These are phyloP conservation scores for Silurus glanis DNA, from an alignment of 2,113 vertebrate species.

Conservation along the genomic window DNA sequence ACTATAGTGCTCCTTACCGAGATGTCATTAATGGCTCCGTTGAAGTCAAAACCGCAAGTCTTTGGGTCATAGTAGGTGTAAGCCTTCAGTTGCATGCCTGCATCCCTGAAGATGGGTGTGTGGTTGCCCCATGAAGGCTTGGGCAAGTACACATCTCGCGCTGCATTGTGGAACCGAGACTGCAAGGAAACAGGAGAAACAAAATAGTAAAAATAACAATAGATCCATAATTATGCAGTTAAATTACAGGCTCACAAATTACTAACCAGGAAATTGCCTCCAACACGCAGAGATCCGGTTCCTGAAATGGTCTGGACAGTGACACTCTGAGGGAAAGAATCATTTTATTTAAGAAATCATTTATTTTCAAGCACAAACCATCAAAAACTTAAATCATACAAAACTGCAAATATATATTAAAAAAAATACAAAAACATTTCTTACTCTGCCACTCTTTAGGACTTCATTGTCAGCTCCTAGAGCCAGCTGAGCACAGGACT, in stretches of 20 bases:
- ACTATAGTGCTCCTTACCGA: conserved; percentile 76
- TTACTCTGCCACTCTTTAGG: conserved; percentile 87
- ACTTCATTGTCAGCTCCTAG: conserved; percentile 79
- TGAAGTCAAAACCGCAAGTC: conserved; percentile 92
- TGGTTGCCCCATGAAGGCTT: conserved; percentile 98
- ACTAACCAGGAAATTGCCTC: conserved; percentile 91
- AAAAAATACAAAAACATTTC: conserved; percentile 43
- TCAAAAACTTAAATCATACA: background rate
- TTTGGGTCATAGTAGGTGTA: conserved; percentile 94
- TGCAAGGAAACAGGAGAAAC: conserved; percentile 55
- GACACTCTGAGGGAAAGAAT: conserved; percentile 74
- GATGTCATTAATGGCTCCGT: conserved; percentile 91
- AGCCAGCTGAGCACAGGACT: conserved; percentile 80
- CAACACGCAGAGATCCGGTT: conserved; percentile 89
- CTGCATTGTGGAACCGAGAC: conserved; percentile 88
- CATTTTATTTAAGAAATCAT: background rate
- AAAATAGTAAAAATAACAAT: background rate
- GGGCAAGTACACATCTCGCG: conserved; percentile 87
- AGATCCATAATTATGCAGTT: background rate
- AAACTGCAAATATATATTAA: background rate
- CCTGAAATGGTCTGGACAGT: conserved; percentile 97
- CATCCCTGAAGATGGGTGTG: conserved; percentile 95
- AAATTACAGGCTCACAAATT: background rate
- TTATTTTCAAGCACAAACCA: background rate
- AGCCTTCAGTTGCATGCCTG: conserved; percentile 88